Percentiles rank a stretch among this genome's conserved stretches.
Evolutionary conservation across 2,113 vertebrate genomes (phyloP).

Genomic region (Vidua macroura): DNA sequence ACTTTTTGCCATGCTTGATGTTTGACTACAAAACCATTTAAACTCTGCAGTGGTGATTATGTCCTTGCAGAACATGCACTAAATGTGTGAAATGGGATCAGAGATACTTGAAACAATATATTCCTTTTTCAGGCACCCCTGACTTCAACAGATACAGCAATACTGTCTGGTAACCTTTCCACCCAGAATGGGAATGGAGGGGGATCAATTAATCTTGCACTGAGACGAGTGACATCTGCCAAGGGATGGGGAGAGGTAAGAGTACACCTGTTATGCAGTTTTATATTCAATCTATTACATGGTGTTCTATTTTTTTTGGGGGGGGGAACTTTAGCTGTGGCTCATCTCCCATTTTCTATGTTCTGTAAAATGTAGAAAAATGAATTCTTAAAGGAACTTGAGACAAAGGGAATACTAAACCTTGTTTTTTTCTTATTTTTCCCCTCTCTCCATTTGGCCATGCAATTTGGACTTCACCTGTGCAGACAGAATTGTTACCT

Average conservation of each 20-base stretch:
- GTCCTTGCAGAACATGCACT: not conserved
- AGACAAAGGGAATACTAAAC: not conserved
- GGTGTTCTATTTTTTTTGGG: not conserved
- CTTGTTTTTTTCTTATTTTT: not conserved
- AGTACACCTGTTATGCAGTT: accelerated
- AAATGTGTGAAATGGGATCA: not conserved
- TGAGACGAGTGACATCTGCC: conserved; percentile 89
- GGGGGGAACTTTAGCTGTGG: not conserved
- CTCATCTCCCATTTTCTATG: not conserved
- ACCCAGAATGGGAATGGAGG: conserved; percentile 97
- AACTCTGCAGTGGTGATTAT: not conserved
- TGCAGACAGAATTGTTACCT: not conserved
- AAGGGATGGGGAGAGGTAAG: conserved; percentile 97
- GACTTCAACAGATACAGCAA: conserved; percentile 91
- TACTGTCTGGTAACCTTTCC: conserved; percentile 94
- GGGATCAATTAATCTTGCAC: conserved; percentile 89
- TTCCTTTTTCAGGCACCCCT: conserved; percentile 84
- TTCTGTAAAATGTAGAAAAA: not conserved
- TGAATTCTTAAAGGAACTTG: not conserved
- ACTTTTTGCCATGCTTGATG: not conserved
- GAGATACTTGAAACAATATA: not conserved
- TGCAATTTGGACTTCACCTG: not conserved
- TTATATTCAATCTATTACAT: not conserved
- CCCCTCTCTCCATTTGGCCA: not conserved
- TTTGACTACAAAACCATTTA: not conserved